These are phyloP conservation scores for Erinaceus europaeus DNA, from an alignment of 2,113 vertebrate genomes.

Conservation along the genomic window DNA sequence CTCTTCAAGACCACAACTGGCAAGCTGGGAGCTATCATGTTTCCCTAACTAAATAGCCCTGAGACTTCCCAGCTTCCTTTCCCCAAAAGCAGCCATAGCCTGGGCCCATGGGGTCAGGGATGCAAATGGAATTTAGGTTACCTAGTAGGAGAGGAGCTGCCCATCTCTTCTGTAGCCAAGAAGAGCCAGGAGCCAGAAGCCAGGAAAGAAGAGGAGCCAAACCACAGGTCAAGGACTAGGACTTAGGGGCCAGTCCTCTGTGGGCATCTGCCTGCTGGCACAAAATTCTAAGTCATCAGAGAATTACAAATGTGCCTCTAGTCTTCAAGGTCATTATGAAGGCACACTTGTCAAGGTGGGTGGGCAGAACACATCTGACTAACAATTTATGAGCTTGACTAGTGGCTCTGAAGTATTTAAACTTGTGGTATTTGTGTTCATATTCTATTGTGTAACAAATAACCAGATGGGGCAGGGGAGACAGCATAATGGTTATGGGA, in stretches of 20 bases:
- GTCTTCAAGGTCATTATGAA: background rate
- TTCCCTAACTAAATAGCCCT: background rate
- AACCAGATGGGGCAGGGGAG: background rate
- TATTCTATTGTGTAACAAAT: background rate
- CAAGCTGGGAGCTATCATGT: fast-evolving
- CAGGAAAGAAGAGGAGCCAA: background rate
- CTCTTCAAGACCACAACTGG: background rate
- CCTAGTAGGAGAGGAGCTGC: background rate
- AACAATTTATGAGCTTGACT: background rate
- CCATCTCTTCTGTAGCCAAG: background rate
- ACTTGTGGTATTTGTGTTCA: background rate
- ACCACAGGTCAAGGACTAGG: background rate
- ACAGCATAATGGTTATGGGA: no score
- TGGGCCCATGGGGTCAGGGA: background rate
- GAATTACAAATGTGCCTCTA: background rate
- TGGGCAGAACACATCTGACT: background rate
- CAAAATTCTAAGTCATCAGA: background rate
- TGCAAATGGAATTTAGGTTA: background rate
- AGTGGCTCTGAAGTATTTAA: background rate
- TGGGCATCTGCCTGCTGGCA: background rate
- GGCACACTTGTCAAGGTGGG: background rate
- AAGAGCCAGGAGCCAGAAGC: background rate
- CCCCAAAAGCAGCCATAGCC: background rate
- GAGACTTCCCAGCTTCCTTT: background rate
- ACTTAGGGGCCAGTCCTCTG: background rate